Base-by-base conservation (phyloP, 1,140 invertebrate genomes). In the Anoplophora glabripennis region DNA sequence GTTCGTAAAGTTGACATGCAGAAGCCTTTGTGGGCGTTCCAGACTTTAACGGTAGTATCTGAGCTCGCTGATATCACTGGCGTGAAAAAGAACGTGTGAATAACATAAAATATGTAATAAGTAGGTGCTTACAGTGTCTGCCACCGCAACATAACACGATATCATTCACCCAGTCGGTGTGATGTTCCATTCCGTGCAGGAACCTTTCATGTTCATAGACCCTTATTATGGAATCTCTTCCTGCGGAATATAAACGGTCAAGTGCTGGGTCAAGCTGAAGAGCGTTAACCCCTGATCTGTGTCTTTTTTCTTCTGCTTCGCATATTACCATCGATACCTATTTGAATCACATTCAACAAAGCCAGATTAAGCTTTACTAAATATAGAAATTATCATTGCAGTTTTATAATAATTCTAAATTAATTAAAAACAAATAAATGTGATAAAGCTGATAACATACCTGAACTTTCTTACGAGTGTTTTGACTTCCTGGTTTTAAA, bases 151-250 rank as follows among this genome's bases (percentile, higher is more conserved):
- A 99, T 1, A 99, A 80, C 8, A 99, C 90, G 76, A 99, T 96
- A 79, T 99, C 97, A 79, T 99, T 99, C 10, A 99, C 95, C 97
- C 97, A 99, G 78, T 99, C 97, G 12, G 96, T 99, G 73, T 99
- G 97, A 79, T 99, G 96, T 73, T 94, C 92, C 90, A 94, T 92
- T 1, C 95, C 96, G 70, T 96, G 93, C 38, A 95, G 85, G 75
- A 96, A 99, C 42, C 89, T 86, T 67, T 96, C 92, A 69, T 80
- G 81, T 72, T 97, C 94, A 94, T 96, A 99, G 74, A 98, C 96
- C 53, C 98, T 83, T 69, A 99, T 98, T 64, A 99, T 97, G 41
- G 94, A 94, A 80, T 99, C 98, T 61, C 96, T 82, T n/a, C 96
- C 96, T 57, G 96, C 97, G 0, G 96, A 96, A 79, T 97, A 99